Evolutionary conservation across 2,888 invertebrate species (phyloP), one percentile per base, ranked within the genome.

Genomic region (Agrotis exclamationis): DNA sequence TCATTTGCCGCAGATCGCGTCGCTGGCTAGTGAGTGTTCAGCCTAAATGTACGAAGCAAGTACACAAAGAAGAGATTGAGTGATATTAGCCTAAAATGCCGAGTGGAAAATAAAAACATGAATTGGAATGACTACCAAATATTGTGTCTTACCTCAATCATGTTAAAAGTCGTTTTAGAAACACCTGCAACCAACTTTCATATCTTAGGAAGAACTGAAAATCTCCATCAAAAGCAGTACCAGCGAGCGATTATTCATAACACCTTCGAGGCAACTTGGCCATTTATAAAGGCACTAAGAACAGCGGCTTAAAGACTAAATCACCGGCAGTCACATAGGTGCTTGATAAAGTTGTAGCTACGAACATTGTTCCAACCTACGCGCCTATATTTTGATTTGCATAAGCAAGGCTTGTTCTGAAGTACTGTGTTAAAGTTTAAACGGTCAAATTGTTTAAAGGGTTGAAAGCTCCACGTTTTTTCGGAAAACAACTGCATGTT

Each of bases 321-420:
- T 80, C 82, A 78, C 73, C 57, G 22, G 63, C 56, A 78, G 66
- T 73, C 82, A 60, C 82, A 70, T 62, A 68, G 74, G 66, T 56
- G 73, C 73, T 75, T 79, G 79, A 84, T 84, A 83, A 84, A 76
- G 83, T 84, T 85, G 84, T 84, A 68, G 54, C 76, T 70, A 50
- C 66, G 69, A 64, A 83, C 70, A 82, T 73, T 80, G 82, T 80
- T 70, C 48, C 74, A 51, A 62, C 77, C 80, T 76, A 85, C 80
- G 82, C 67, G 58, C 48, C 56, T 67, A 53, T 78, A 78, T 65
- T 78, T 58, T 73, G 73, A 80, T 82, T 82, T 80, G 82, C 79
- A 82, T 80, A 70, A 54, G 64, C 64, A 76, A 76, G 45, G 44
- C 77, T 50, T 59, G 51, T 44, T 67, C 45, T 60, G 44, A 51